Evolutionary conservation across 2,888 invertebrate genomes (phyloP), one percentile per base, ranked within the genome.

Genomic region (Emmelina monodactyla): DNA sequence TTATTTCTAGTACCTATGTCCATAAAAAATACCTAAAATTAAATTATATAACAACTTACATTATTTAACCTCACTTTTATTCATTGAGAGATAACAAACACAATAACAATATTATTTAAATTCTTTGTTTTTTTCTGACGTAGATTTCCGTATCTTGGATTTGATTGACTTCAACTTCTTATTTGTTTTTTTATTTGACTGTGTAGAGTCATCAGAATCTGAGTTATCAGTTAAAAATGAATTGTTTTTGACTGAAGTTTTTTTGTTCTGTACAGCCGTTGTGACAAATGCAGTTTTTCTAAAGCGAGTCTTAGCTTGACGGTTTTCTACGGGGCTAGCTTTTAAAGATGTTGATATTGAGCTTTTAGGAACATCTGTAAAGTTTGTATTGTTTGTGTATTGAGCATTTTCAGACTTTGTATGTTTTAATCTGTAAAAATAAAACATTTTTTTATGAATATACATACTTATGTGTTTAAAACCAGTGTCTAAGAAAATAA

Each of bases 251-350:
- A 62, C 69, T 33, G 48, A 50, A 33, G 50, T 45, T 49, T 76
- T 81, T 42, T 69, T 76, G 16, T 53, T 62, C 51, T 82, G 81
- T 16, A 79, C 55, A 2, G 85, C 84, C 9, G 85, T 83, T 16
- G 85, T 83, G 0, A 87, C 83, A 41, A 84, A 68, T 13, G 83
- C 84, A 38, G 83, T 69, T 45, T 85, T 85, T 49, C 83, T 82
- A 49, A 87, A 87, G 41, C 81, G 81, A 37, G 60, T 61, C 44
- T 73, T 76, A 5, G 63, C 56, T 43, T 63, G 61, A 43, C 58
- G 62, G 30, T 39, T 59, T 42, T 63, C 72, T 39, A 38, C 40
- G 32, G 50, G 50, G 22, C 44, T 59, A 2, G 45, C 37, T 51
- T 64, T 71, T 43, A 60, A 66, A 6, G 40, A 35, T 29, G 44